Evolutionary conservation across 2,113 vertebrate species (phyloP).

Genomic region (Sebastes fasciatus): DNA sequence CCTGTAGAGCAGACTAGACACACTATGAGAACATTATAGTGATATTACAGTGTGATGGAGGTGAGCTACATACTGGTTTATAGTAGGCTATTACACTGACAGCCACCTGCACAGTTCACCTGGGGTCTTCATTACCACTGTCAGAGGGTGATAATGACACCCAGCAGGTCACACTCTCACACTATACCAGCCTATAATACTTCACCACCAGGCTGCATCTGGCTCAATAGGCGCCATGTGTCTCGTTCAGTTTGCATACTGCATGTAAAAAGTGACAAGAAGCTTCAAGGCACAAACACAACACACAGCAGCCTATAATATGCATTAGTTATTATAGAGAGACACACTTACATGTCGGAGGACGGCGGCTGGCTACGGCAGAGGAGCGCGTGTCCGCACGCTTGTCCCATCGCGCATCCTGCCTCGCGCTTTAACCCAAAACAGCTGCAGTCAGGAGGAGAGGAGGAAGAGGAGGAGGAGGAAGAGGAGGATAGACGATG

Average conservation of each 20-base stretch:
- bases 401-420: slow-evolving; percentile 97
- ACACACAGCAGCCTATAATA: slow-evolving; percentile 6
- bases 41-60: not conserved
- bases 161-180: slow-evolving; percentile 54
- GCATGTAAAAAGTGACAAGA: slow-evolving; percentile 6
- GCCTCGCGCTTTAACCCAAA: slow-evolving; percentile 82
- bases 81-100: not conserved
- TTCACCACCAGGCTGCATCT: slow-evolving; percentile 25
- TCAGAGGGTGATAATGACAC: slow-evolving; percentile 41
- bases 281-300: not conserved
- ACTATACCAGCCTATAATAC: slow-evolving; percentile 5
- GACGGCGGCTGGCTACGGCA: slow-evolving; percentile 94
- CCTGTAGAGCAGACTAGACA: slow-evolving; percentile 1
- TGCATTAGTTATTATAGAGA: slow-evolving; percentile 3
- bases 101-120: slow-evolving; percentile 35
- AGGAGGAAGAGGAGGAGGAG: not conserved
- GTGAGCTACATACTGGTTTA: not conserved
- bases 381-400: slow-evolving; percentile 97
- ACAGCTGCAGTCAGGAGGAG: slow-evolving; percentile 67
- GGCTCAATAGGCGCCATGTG: slow-evolving; percentile 52
- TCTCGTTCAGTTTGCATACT: not conserved
- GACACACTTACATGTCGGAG: slow-evolving; percentile 89
- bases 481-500: slow-evolving; percentile 36
- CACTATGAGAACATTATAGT: slow-evolving; percentile 10
- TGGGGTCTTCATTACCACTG: slow-evolving; percentile 19